Evolutionary conservation across 2,797 vertebrate genomes (phyloP).

Genomic region (Syncerus caffer): DNA sequence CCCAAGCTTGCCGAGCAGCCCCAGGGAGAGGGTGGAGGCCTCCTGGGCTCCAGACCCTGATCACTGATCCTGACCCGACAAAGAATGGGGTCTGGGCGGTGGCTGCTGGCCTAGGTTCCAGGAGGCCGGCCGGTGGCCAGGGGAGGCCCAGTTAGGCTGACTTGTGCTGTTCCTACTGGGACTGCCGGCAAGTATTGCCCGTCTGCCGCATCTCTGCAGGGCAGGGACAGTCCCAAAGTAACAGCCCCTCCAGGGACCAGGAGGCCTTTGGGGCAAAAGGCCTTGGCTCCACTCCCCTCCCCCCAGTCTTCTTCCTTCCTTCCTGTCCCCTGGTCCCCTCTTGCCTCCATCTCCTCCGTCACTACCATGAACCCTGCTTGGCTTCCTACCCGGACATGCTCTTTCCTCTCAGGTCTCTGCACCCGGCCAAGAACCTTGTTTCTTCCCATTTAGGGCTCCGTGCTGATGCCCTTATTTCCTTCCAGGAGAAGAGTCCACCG

Average conservation of each 20-base stretch:
- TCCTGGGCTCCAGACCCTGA: conserved; percentile 26
- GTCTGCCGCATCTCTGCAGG: not conserved
- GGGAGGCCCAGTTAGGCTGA: not conserved
- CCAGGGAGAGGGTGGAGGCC: conserved; percentile 1
- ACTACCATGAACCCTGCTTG: not conserved
- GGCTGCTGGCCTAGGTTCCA: not conserved
- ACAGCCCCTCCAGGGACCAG: not conserved
- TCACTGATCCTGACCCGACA: not conserved
- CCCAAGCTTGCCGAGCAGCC: not conserved
- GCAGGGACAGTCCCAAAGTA: not conserved
- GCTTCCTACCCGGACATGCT: conserved; percentile 38
- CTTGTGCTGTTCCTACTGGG: not conserved
- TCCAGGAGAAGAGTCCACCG: not conserved
- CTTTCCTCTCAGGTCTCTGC: conserved; percentile 35
- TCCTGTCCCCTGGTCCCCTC: not conserved
- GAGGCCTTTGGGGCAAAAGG: not conserved
- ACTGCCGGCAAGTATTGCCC: not conserved
- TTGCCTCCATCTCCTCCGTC: not conserved
- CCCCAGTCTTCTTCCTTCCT: conserved; percentile 21
- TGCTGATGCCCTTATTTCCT: not conserved
- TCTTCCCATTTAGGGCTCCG: not conserved
- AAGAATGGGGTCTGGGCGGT: not conserved
- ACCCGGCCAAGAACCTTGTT: not conserved
- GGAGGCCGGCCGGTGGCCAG: not conserved
- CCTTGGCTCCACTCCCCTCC: not conserved